Percentiles rank a stretch among this genome's conserved stretches.
phyloP scores from a whole-genome alignment of 1,140 invertebrate genomes.

The Brachionus asplanchnoidis region DNA sequence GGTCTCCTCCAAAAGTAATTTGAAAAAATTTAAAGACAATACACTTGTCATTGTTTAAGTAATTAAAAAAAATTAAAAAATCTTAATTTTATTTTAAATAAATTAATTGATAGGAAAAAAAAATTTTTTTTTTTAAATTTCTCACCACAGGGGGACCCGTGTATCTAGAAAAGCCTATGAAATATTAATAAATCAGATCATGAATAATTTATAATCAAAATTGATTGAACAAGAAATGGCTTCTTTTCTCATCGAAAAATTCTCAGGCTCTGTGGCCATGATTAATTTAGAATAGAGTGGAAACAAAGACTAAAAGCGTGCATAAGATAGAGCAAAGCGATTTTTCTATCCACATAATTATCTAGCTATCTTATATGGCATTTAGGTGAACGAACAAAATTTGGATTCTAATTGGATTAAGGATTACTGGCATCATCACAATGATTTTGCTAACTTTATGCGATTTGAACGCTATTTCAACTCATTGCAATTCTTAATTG shows the following conservation, averaged over 20 bases:
- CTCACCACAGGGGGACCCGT: neutral
- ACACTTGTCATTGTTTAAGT: too few relatives aligned
- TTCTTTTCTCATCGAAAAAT: neutral
- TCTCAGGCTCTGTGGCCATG: neutral
- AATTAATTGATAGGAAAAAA: too few relatives aligned
- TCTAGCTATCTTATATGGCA: neutral
- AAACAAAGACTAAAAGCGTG: neutral
- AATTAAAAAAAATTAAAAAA: too few relatives aligned
- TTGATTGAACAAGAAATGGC: neutral
- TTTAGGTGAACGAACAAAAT: neutral
- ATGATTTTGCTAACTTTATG: conserved; percentile 1
- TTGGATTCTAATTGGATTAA: conserved; percentile 7
- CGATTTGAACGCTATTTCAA: conserved; percentile 15
- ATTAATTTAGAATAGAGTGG: neutral
- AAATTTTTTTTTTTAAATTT: too few relatives aligned
- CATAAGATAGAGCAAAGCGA: neutral
- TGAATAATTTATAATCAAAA: neutral
- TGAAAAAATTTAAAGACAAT: too few relatives aligned
- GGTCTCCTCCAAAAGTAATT: too few relatives aligned
- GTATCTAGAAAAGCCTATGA: neutral
- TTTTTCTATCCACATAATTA: neutral
- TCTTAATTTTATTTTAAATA: too few relatives aligned
- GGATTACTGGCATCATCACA: conserved; percentile 9
- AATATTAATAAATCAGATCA: neutral
- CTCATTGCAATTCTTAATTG: conserved; percentile 19